These are phyloP conservation scores for Rhingia rostrata DNA, from an alignment of 2,888 invertebrate genomes.

Conservation along the genomic window DNA sequence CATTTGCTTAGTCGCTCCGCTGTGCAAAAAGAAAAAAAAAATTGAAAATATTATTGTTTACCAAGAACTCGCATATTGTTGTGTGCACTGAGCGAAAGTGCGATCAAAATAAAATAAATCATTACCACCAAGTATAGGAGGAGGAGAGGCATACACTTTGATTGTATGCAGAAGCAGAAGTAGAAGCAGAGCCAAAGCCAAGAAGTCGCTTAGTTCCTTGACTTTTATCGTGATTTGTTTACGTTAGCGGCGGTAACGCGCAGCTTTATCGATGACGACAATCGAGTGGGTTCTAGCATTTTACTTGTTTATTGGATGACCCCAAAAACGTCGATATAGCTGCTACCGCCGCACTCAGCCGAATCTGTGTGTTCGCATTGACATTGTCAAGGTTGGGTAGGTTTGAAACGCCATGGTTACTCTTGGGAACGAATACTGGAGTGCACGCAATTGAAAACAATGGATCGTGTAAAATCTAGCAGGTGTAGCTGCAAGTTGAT, in stretches of 20 bases:
- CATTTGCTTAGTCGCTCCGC: constrained; percentile 31
- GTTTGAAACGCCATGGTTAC: neutral
- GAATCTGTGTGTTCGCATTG: constrained; percentile 32
- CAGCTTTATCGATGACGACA: constrained; percentile 5
- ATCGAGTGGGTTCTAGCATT: neutral
- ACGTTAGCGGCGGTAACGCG: no score
- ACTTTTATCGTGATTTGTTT: no score
- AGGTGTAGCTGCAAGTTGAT: neutral
- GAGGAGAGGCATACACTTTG: constrained; percentile 23
- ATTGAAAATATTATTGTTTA: constrained; percentile 50
- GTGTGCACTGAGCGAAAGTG: constrained; percentile 26
- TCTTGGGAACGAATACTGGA: constrained; percentile 15
- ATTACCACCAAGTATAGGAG: constrained; percentile 15
- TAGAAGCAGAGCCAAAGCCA: neutral
- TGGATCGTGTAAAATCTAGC: constrained; percentile 7
- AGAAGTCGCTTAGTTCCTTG: no score
- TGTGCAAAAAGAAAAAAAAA: constrained; percentile 19
- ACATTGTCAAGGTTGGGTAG: constrained; percentile 24
- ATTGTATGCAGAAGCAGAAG: constrained; percentile 12
- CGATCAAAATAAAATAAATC: constrained; percentile 16
- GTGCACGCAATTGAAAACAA: constrained; percentile 9
- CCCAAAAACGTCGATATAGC: neutral
- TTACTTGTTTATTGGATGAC: neutral
- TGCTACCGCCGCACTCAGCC: neutral
- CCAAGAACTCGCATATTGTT: constrained; percentile 9